Evolutionary conservation across 1,140 invertebrate genomes (phyloP).

Genomic region (Pectinophora gossypiella): DNA sequence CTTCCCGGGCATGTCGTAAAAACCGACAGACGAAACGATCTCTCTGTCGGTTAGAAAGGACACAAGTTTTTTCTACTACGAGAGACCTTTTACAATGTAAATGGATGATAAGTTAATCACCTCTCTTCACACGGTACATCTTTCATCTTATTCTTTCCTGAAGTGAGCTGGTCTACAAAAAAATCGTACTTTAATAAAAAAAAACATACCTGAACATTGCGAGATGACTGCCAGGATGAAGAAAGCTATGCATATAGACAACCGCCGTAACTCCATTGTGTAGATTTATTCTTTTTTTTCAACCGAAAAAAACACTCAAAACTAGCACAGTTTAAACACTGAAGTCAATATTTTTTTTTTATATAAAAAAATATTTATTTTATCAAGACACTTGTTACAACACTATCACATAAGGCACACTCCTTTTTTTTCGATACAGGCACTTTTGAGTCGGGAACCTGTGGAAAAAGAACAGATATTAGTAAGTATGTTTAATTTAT

Average conservation of each 20-base stretch:
- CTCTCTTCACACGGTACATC: too few species aligned
- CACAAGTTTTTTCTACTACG: too few species aligned
- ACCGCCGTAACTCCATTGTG: constrained; percentile 47
- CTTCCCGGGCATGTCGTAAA: too few species aligned
- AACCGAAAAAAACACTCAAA: constrained; percentile 28
- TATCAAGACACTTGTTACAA: neutral
- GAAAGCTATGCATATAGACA: constrained; percentile 36
- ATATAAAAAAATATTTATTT: neutral
- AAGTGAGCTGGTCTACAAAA: too few species aligned
- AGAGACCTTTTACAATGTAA: too few species aligned
- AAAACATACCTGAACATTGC: constrained; percentile 52
- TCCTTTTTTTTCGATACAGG: constrained; percentile 1
- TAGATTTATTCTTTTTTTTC: constrained; percentile 9
- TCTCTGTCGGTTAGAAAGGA: too few species aligned
- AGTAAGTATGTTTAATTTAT: too few species aligned
- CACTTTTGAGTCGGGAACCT: neutral
- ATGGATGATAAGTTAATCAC: too few species aligned
- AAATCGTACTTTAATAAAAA: too few species aligned
- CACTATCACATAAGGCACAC: constrained; percentile 5
- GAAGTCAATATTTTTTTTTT: constrained; percentile 1
- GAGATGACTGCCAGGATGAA: constrained; percentile 38
- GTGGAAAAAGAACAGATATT: too few species aligned
- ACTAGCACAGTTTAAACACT: constrained; percentile 24
- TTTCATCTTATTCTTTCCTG: too few species aligned
- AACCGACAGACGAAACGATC: too few species aligned